Evolutionary conservation across 2,797 vertebrate genomes (phyloP), one percentile per base, ranked within the genome.

Genomic region (Chromobotia macracanthus): DNA sequence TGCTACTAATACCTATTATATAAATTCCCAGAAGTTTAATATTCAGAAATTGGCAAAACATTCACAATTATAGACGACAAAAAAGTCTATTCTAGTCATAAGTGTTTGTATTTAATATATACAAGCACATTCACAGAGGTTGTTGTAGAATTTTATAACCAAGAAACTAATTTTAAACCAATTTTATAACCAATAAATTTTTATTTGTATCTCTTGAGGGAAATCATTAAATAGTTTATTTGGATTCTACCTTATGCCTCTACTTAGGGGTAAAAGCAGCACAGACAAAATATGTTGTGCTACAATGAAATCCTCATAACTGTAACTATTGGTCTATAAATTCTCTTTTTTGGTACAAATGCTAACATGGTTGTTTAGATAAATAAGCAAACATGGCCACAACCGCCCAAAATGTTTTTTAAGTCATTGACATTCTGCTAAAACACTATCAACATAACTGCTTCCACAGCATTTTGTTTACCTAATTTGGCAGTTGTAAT

Each of bases 221-320:
- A 71, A 71, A 9, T 60, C 58, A 28, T 60, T 28, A 61, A 28
- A 61, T 7, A 51, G 44, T 68, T 68, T 15, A 21, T 31, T 19
- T 11, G 28, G 21, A 25, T 11, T 35, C 25, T 21, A 31, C 18
- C 28, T 69, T 6, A n/a, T 50, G 25, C 5, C 4, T 69, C 25
- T 8, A 44, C n/a, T 51, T 1, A 69, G 48, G 25, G 25, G 25
- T 69, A 16, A 21, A 51, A 51, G 18, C 46, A 68, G 15, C 25
- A 28, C 46, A 68, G 23, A 16, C 38, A 66, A 66, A 46, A 44
- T 19, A 38, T 66, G 12, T n/a, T 28, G 16, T 63, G 35, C 35
- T 35, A 68, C 67, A 53, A 70, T 25, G 48, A 53, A 31, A 53
- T 46, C 64, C 41, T 65, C 46, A 50, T 68, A 50, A 68, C 23